These are phyloP conservation scores for Apotomis turbidana DNA, from an alignment of 2,888 invertebrate species.

Conservation along the genomic window DNA sequence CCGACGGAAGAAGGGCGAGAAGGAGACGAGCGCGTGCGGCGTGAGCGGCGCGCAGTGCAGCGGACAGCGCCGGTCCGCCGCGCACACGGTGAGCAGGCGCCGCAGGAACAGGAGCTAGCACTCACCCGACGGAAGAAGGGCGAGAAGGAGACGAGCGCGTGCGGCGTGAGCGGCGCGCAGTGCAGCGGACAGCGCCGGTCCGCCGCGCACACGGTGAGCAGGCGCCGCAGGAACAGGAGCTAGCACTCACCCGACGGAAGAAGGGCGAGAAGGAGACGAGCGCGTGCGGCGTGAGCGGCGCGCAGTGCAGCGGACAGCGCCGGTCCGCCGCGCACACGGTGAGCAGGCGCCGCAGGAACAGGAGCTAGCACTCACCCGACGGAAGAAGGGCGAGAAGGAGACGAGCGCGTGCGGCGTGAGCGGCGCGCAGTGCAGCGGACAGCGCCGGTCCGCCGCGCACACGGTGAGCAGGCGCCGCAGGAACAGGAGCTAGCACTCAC, in stretches of 20 bases:
- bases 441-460: slow-evolving; percentile 87
- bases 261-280: slow-evolving; percentile 51
- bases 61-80: neutral
- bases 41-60: slow-evolving; percentile 76
- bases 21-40: slow-evolving; percentile 85
- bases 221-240: slow-evolving; percentile 82
- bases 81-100: slow-evolving; percentile 71
- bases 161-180: slow-evolving; percentile 45
- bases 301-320: slow-evolving; percentile 87
- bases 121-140: slow-evolving; percentile 84
- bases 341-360: slow-evolving; percentile 87
- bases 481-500: no score
- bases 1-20: slow-evolving; percentile 85
- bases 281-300: slow-evolving; percentile 63
- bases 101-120: slow-evolving; percentile 77
- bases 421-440: slow-evolving; percentile 85
- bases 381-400: slow-evolving; percentile 92
- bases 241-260: slow-evolving; percentile 84
- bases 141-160: slow-evolving; percentile 85
- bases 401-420: slow-evolving; percentile 88
- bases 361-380: slow-evolving; percentile 75
- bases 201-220: slow-evolving; percentile 86
- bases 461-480: slow-evolving; percentile 76
- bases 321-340: slow-evolving; percentile 87
- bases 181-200: slow-evolving; percentile 86